These are phyloP conservation scores for Carassius carassius DNA, from an alignment of 2,113 vertebrate species.

Conservation along the genomic window DNA sequence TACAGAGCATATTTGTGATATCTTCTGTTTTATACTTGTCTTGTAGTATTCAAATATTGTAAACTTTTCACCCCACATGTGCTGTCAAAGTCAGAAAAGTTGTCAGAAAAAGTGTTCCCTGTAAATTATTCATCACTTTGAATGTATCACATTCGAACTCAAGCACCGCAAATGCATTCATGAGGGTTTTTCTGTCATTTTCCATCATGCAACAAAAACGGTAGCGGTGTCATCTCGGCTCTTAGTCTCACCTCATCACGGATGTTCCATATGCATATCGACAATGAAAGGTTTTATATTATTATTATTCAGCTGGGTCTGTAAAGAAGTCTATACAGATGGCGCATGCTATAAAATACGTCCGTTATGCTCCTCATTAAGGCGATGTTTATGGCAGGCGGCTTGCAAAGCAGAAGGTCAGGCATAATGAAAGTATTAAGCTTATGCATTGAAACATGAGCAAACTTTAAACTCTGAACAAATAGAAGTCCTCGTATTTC, in stretches of 20 bases:
- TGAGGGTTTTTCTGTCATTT: constrained; percentile 25
- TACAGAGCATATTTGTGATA: too few relatives aligned
- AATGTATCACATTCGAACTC: background rate
- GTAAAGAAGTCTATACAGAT: constrained; percentile 58
- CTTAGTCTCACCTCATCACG: constrained; percentile 43
- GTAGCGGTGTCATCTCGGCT: constrained; percentile 41
- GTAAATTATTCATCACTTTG: constrained; percentile 1
- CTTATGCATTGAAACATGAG: constrained; percentile 51
- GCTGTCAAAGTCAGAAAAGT: too few relatives aligned
- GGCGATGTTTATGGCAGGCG: constrained; percentile 51
- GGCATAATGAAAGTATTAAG: constrained; percentile 54
- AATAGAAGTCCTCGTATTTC: constrained; percentile 28
- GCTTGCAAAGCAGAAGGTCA: constrained; percentile 53
- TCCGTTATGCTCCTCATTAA: constrained; percentile 53
- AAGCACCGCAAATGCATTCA: constrained; percentile 9
- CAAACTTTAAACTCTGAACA: constrained; percentile 40
- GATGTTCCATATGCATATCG: constrained; percentile 45
- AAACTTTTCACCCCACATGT: too few relatives aligned
- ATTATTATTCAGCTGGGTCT: constrained; percentile 58
- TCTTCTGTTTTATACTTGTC: too few relatives aligned
- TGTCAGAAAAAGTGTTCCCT: constrained; percentile 14
- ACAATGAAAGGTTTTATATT: constrained; percentile 54
- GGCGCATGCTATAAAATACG: constrained; percentile 54
- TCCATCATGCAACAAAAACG: constrained; percentile 13
- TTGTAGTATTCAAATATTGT: too few relatives aligned